These are phyloP conservation scores for Leucania comma DNA, from an alignment of 2,888 invertebrate genomes.

Conservation along the genomic window DNA sequence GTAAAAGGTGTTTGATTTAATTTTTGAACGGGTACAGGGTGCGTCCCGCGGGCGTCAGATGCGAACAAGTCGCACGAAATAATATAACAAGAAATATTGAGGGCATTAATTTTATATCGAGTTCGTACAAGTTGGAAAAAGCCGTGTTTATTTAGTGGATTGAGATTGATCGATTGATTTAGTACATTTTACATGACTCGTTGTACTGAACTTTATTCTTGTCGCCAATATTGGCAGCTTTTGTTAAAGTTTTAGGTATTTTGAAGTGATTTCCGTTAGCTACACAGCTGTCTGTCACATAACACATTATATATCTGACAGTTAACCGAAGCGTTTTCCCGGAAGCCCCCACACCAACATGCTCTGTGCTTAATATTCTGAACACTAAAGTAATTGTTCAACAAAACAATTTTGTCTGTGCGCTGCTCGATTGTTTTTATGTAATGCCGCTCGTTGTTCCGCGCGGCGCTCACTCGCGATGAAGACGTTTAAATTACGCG, in stretches of 20 bases:
- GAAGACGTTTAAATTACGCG: background rate
- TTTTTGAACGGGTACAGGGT: slow-evolving; percentile 47
- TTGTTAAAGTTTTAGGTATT: background rate
- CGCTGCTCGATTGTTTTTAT: slow-evolving; percentile 1
- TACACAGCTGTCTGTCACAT: background rate
- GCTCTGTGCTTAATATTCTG: background rate
- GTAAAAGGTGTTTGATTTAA: slow-evolving; percentile 48
- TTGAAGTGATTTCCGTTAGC: background rate
- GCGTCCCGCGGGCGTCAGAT: slow-evolving; percentile 15
- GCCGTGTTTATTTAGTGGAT: slow-evolving; percentile 13
- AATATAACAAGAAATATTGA: slow-evolving; percentile 24
- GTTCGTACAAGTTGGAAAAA: slow-evolving; percentile 14
- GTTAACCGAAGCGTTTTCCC: background rate
- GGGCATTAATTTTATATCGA: slow-evolving; percentile 29
- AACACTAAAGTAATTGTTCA: background rate
- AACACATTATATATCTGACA: background rate
- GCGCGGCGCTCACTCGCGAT: background rate
- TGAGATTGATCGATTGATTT: slow-evolving; percentile 27
- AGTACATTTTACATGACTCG: slow-evolving; percentile 8
- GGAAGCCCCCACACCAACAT: background rate
- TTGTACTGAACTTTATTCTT: slow-evolving; percentile 4
- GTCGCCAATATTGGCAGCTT: background rate
- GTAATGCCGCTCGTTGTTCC: background rate
- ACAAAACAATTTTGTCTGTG: background rate
- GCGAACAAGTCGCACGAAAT: slow-evolving; percentile 15